Base-by-base conservation (phyloP, 2,113 vertebrate species). In the Coptodon rendalli region DNA sequence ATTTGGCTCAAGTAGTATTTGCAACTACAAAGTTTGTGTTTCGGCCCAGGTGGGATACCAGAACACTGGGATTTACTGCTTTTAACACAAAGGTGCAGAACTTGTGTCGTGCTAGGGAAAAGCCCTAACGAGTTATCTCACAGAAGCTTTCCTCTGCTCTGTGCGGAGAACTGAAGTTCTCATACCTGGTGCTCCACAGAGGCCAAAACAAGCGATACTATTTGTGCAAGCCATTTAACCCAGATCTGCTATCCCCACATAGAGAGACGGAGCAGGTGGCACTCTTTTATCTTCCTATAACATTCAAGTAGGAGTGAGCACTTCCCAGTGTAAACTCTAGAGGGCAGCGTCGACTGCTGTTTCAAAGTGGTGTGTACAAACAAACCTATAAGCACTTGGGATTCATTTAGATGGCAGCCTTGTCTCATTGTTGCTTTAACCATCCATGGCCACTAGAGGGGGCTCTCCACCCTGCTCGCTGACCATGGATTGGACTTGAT, bases 291-390 rank as follows among this genome's bases (percentile, higher is more conserved):
- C 92, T 93, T 95, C 87, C 89, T 91, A 50, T 63, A 13, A 79
- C 61, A 38, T 82, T 89, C 80, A 90, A 84, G 82, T 85, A 85
- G 63, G 81, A 84, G 85, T 86, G 82, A 88, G 87, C 86, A 90
- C 84, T 94, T 94, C 80, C 71, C 82, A 85, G 82, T 92, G 85
- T 92, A 66, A 90, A 86, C 95, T 92, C 93, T 94, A 94, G 94
- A 94, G 91, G 93, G 92, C 94, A 94, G 93, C 83, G 87, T 56
- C 17, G 86, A 24, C 89, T 87, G 83, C 89, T 66, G 5, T 84
- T 91, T 93, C 79, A 89, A 87, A 89, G 87, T 66, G 87, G 88
- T 87, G 89, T 83, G 83, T 87, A 56, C 81, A 81, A 88, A 86
- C 54, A 83, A 87, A 8, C 86, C 80, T 48, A 43, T 59, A 87